Percentiles rank a stretch among this genome's conserved stretches.
phyloP scores from a whole-genome alignment of 2,113 vertebrate genomes.

The Nicator chloris region DNA sequence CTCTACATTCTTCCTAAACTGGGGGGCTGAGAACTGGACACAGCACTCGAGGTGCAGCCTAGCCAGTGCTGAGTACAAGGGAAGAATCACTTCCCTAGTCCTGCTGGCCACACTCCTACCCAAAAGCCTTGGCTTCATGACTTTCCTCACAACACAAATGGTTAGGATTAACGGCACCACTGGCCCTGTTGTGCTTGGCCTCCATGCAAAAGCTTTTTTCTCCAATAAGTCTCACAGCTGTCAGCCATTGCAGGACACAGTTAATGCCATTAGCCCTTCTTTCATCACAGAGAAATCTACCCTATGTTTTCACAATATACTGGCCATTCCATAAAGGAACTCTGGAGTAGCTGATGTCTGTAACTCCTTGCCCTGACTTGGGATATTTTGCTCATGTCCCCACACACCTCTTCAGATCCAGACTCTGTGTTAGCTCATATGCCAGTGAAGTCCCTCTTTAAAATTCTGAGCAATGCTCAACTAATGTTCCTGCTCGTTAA shows the following conservation, averaged over 20 bases:
- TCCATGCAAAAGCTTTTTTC: not conserved
- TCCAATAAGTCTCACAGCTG: not conserved
- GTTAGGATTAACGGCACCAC: not conserved
- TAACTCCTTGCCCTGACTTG: not conserved
- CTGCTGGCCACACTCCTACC: not conserved
- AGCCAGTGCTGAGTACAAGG: not conserved
- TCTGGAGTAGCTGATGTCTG: not conserved
- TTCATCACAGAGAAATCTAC: not conserved
- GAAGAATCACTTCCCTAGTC: not conserved
- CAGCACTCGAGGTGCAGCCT: not conserved
- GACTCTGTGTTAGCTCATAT: not conserved
- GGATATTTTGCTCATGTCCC: not conserved
- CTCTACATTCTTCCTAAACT: not conserved
- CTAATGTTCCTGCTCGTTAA: slow-evolving; percentile 11
- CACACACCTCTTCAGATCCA: not conserved
- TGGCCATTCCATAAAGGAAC: not conserved
- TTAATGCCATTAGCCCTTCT: not conserved
- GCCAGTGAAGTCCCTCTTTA: not conserved
- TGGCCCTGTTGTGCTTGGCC: not conserved
- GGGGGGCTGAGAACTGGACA: rapidly evolving
- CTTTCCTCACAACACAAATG: not conserved
- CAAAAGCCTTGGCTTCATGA: not conserved
- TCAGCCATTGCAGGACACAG: not conserved
- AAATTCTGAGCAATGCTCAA: not conserved
- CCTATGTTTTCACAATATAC: not conserved